Evolutionary conservation across 2,113 vertebrate genomes (phyloP).

Genomic region (Podarcis muralis): DNA sequence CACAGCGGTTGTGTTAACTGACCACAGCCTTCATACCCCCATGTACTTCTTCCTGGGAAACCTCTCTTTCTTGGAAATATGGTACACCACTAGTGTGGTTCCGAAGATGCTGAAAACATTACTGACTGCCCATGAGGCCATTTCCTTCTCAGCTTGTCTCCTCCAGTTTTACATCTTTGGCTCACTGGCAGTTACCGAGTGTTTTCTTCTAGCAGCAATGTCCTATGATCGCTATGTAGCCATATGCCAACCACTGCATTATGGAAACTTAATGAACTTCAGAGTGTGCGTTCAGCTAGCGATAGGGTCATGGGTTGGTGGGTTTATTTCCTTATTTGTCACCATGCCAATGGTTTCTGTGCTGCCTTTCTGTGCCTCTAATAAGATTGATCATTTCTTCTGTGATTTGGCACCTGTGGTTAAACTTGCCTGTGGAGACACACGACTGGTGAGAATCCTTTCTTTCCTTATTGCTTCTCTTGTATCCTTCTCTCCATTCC

Average conservation of each 20-base stretch:
- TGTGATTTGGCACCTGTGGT: constrained; percentile 6
- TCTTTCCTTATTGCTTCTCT: neutral
- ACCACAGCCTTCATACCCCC: neutral
- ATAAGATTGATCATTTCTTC: constrained; percentile 29
- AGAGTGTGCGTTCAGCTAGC: neutral
- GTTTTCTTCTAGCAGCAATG: constrained; percentile 1
- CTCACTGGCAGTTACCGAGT: neutral
- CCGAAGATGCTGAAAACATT: constrained; percentile 6
- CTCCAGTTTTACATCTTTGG: neutral
- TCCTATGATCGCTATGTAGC: constrained; percentile 10
- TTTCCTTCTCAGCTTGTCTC: constrained; percentile 1
- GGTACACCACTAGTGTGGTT: neutral
- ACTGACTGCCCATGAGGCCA: neutral
- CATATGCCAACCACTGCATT: constrained; percentile 1
- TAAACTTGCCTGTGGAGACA: constrained; percentile 3
- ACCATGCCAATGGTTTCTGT: neutral
- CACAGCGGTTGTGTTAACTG: neutral
- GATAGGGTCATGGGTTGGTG: constrained; percentile 4
- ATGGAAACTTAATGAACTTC: neutral
- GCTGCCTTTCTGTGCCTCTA: constrained; percentile 13
- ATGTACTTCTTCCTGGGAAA: constrained; percentile 15
- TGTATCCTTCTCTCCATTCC: constrained; percentile 26
- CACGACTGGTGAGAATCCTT: neutral
- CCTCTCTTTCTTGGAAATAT: constrained; percentile 5
- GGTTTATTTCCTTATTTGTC: neutral